phyloP scores from a whole-genome alignment of 2,888 invertebrate species.

The Megalurothrips usitatus region DNA sequence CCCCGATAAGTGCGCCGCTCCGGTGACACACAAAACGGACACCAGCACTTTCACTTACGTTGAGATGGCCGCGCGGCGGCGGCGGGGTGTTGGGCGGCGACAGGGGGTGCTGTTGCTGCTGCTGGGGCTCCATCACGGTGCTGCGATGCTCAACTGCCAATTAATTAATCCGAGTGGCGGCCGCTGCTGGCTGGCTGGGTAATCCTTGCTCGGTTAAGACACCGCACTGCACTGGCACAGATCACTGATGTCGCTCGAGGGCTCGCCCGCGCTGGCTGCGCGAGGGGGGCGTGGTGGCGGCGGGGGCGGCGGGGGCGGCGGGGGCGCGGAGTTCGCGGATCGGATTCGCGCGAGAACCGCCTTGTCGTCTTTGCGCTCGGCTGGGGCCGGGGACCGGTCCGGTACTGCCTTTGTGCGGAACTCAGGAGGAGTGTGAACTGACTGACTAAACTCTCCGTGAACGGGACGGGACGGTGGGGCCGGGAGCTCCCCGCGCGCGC shows the following conservation, averaged over 20 bases:
- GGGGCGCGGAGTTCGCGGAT: too few species aligned
- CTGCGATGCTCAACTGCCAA: neutral
- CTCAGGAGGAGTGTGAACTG: conserved; percentile 1
- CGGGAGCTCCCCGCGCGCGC: neutral
- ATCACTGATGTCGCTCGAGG: neutral
- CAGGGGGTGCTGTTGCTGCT: neutral
- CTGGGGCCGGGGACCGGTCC: neutral
- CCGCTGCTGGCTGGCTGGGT: neutral
- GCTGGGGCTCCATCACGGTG: neutral
- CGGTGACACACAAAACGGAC: too few species aligned
- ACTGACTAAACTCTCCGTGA: neutral
- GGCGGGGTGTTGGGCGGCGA: neutral
- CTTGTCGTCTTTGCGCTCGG: neutral
- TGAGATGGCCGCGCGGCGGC: neutral
- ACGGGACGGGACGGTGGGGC: neutral
- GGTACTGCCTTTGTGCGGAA: neutral
- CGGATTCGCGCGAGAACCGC: neutral
- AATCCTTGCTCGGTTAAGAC: neutral
- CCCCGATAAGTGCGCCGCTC: too few species aligned
- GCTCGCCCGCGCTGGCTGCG: neutral
- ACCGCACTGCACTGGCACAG: neutral
- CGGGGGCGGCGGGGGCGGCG: too few species aligned
- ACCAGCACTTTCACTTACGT: neutral
- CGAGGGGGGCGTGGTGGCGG: neutral
- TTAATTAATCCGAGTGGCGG: neutral